Conservation (phyloP, 2,888 invertebrate genomes). For the Brachyopa scutellaris region DNA sequence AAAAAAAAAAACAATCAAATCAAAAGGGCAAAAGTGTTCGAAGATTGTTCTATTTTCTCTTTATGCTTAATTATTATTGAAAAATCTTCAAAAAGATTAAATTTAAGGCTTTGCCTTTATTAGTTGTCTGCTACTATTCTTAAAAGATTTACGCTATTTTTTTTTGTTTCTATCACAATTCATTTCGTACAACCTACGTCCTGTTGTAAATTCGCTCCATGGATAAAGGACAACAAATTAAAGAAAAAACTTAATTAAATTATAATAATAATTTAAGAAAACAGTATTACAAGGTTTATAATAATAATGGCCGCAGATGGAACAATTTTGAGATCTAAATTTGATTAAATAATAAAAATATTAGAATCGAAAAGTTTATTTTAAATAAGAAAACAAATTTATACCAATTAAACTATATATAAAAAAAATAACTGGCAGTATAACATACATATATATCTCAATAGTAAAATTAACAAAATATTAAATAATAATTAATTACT, state of each 20-base stretch:
- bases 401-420: conserved; percentile 19
- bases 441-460: conserved; percentile 4
- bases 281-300: not conserved
- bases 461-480: conserved; percentile 29
- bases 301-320: conserved; percentile 48
- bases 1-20: conserved; percentile 9
- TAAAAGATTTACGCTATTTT: conserved; percentile 48
- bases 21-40: no score
- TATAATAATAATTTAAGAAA: not conserved
- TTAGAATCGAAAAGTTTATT: not conserved
- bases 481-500: conserved; percentile 31
- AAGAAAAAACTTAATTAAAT: conserved; percentile 3
- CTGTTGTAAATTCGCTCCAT: conserved; percentile 59
- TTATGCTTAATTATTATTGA: no score
- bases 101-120: conserved; percentile 55
- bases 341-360: not conserved
- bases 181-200: conserved; percentile 57
- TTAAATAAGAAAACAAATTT: not conserved
- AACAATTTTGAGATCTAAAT: conserved; percentile 66
- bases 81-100: no score
- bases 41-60: no score
- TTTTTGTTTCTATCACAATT: conserved; percentile 68
- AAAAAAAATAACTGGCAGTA: conserved; percentile 48
- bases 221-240: no score
- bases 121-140: conserved; percentile 34